These are phyloP conservation scores for Galerucella nymphaeae DNA, from an alignment of 2,888 invertebrate genomes.

Conservation along the genomic window DNA sequence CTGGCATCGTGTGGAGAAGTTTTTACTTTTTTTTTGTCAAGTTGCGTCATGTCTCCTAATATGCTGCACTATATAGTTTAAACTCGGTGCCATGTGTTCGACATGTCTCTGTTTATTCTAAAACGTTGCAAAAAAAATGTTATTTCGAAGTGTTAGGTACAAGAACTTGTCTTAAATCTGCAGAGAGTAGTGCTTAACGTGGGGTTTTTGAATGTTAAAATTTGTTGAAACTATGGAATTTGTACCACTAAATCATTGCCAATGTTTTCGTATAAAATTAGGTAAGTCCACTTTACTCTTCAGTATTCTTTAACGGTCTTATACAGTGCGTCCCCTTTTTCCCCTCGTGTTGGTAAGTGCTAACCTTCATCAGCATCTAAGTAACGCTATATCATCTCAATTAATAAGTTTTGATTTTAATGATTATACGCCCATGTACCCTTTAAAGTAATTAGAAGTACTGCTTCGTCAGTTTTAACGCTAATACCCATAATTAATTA, in stretches of 20 bases:
- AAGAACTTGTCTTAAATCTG: background rate
- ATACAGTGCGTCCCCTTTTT: too few relatives aligned
- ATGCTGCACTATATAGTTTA: slow-evolving; percentile 11
- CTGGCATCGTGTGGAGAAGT: slow-evolving; percentile 36
- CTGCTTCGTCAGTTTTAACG: background rate
- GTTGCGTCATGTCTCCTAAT: slow-evolving; percentile 35
- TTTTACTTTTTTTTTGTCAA: slow-evolving; percentile 20
- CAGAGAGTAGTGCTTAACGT: background rate
- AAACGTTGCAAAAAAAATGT: slow-evolving; percentile 11
- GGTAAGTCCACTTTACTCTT: background rate
- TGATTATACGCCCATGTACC: background rate
- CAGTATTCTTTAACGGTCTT: too few relatives aligned
- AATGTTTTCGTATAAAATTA: background rate
- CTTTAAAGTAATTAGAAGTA: background rate
- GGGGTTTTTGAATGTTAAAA: background rate
- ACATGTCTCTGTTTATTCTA: slow-evolving; percentile 22
- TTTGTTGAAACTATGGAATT: background rate
- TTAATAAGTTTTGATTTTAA: background rate
- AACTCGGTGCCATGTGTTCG: slow-evolving; percentile 37
- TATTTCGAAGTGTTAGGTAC: background rate
- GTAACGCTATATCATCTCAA: too few relatives aligned
- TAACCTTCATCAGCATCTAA: too few relatives aligned
- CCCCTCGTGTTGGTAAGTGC: too few relatives aligned
- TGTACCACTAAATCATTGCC: background rate
- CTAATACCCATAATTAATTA: background rate